phyloP scores from a whole-genome alignment of 1,140 invertebrate genomes.

The Apis cerana region DNA sequence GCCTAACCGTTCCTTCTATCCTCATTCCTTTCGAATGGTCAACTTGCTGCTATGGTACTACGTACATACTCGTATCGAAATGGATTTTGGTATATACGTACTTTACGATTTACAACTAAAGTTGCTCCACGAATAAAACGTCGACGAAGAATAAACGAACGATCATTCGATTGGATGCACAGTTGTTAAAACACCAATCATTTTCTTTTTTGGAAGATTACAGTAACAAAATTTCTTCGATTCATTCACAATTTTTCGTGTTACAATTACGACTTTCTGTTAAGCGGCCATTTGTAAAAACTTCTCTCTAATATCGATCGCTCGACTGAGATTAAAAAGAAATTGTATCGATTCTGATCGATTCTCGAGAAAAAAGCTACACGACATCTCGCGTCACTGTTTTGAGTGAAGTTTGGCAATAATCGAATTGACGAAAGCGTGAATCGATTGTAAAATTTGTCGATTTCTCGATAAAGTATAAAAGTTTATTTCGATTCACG shows the following conservation, averaged over 20 bases:
- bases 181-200: background rate
- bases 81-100: background rate
- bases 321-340: background rate
- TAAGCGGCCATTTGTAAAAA: background rate
- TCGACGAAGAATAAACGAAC: conserved; percentile 13
- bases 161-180: background rate
- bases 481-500: too few relatives aligned
- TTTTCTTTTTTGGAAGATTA: conserved; percentile 23
- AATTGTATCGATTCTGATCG: background rate
- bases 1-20: conserved; percentile 61
- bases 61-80: too few relatives aligned
- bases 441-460: background rate
- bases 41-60: conserved; percentile 3
- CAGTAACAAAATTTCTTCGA: conserved; percentile 4
- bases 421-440: background rate
- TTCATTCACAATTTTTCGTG: background rate
- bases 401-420: background rate
- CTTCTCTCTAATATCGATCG: background rate
- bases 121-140: background rate
- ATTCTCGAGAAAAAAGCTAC: too few relatives aligned
- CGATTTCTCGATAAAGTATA: background rate
- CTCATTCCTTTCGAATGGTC: conserved; percentile 63
- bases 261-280: background rate
- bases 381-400: background rate
- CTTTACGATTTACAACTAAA: background rate